Base-by-base conservation (phyloP, 2,797 vertebrate genomes). In the Octomys mimax region DNA sequence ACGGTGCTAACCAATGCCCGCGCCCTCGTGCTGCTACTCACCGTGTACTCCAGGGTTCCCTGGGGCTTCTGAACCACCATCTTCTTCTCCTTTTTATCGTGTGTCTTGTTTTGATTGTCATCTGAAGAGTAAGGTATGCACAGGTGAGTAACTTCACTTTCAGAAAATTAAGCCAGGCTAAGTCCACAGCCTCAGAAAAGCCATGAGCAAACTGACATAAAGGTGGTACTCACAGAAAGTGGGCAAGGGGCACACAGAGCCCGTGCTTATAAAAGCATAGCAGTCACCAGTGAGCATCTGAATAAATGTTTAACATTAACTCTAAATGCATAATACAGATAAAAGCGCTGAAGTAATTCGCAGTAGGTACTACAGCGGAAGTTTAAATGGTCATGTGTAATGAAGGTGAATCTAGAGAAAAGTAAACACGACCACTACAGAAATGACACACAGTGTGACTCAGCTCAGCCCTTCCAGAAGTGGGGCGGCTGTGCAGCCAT, bases 11-110 rank as follows among this genome's bases (percentile, higher is more conserved):
- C 13, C 18, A 84, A 54, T 0, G 4, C 21, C 77, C n/a, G 46
- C 3, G 78, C 7, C 28, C 86, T 57, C 36, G 28, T 62, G 3
- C 28, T 89, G 70, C 33, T 95, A 99, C 99, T 99, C 98, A 99
- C 99, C 13, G 98, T 99, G 70, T 99, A 99, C 97, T 99, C 99
- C 96, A 99, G 97, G 5, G 99, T 99, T 78, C 99, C 99, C 0
- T 99, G 99, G 0, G 99, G 99, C 96, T 98, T 99, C 98, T 98
- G 98, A 78, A 97, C 98, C 94, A 99, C 98, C 98, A 98, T 99
- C 98, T 98, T 99, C 98, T 99, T 99, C 98, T 99, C 99, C 98
- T 98, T 99, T 98, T 99, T 99, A 86, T 98, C 98, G 97, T 98
- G 99, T 89, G 95, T 98, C 97, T 98, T 99, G 95, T 99, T 99